Base-by-base conservation (phyloP, 1,140 invertebrate genomes). In the Pseudomyrmex gracilis region DNA sequence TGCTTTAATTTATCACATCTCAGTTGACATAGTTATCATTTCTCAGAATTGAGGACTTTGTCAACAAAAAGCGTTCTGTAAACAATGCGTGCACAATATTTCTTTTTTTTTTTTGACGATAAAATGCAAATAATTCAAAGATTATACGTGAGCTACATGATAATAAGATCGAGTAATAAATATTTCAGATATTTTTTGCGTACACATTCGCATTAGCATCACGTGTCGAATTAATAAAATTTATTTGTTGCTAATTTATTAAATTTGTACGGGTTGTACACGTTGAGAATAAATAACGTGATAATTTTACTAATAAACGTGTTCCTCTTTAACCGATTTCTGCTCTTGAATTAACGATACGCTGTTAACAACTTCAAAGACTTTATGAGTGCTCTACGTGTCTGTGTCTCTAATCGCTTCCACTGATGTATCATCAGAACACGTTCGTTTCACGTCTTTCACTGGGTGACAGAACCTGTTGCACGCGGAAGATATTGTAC, bases 281-380 rank as follows among this genome's bases (percentile, higher is more conserved):
- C 45, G 2, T 63, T 10, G 12, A 49, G 63, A 8, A 51, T 17
- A 17, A 3, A 73, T 71, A 20, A 2, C 10, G 45, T 13, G 45
- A 63, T 63, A 74, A 74, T 49, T 63, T 74, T 34, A 34, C 24
- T 76, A 76, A 76, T 66, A 3, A 64, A 24, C n/a, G 47, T 17
- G 71, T 49, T 4, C 49, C 17, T 13, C 17, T 10, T n/a, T 64
- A 76, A 76, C 5, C 64, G 60, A 66, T 34, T 43, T 53, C 60
- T 64, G 24, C 53, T 60, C 10, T 20, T 17, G 58, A 63, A 24
- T 76, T 76, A 76, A 66, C 73, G 12, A 24, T n/a, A 53, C 8
- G 8, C 5, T 13, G 60, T 66, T 76, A 66, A 76, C n/a, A 66
- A 43, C 5, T 51, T 47, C 9, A 47, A 45, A 63, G 43, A 63